These are phyloP conservation scores for Cossypha heuglini DNA, from an alignment of 2,797 vertebrate genomes.

Conservation along the genomic window DNA sequence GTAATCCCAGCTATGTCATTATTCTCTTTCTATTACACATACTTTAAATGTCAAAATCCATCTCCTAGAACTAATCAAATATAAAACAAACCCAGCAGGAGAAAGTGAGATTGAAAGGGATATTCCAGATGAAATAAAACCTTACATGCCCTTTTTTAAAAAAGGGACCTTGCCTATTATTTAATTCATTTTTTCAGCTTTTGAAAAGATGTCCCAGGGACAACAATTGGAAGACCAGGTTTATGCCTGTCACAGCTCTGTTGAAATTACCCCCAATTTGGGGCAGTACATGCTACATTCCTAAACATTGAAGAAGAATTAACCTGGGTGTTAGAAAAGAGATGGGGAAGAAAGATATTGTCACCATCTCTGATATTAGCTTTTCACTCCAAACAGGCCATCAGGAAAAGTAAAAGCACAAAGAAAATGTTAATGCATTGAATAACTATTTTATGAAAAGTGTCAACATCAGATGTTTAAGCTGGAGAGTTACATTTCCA, in stretches of 20 bases:
- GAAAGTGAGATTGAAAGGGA: not conserved
- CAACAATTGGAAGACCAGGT: not conserved
- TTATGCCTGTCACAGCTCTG: not conserved
- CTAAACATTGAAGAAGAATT: not conserved
- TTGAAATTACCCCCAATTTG: not conserved
- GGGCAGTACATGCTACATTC: not conserved
- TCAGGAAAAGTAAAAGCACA: not conserved
- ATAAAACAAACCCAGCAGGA: not conserved
- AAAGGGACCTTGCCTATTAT: not conserved
- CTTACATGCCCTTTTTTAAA: not conserved
- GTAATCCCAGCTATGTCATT: constrained; percentile 38
- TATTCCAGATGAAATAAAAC: not conserved
- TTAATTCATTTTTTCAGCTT: not conserved
- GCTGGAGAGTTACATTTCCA: not conserved
- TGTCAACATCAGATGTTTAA: not conserved
- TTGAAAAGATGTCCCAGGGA: not conserved
- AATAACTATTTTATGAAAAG: not conserved
- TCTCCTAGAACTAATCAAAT: constrained; percentile 40
- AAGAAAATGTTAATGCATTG: not conserved
- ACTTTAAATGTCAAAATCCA: constrained; percentile 60
- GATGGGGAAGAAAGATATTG: not conserved
- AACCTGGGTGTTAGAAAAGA: not conserved
- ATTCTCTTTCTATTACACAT: constrained; percentile 35
- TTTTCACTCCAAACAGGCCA: not conserved
- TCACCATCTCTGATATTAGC: not conserved